phyloP scores from a whole-genome alignment of 2,113 vertebrate species.

The Mormyrus lacerda region DNA sequence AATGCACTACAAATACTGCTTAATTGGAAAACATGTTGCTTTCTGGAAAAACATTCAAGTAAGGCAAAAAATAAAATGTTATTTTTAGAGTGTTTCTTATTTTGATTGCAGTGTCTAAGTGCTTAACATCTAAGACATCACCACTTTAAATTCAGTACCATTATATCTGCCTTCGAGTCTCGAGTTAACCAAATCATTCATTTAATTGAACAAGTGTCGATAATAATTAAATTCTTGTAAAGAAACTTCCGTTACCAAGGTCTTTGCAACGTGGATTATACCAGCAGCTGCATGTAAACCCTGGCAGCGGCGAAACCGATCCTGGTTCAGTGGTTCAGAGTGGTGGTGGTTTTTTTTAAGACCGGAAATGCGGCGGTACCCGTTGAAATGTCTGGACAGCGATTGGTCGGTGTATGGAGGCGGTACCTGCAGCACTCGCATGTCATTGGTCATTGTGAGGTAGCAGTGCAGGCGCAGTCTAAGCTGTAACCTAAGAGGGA shows the following conservation, averaged over 20 bases:
- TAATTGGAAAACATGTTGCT: background rate
- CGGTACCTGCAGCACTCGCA: constrained; percentile 38
- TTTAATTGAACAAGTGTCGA: background rate
- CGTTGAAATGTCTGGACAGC: background rate
- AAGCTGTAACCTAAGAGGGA: constrained; percentile 44
- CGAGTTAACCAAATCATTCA: background rate
- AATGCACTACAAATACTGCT: background rate
- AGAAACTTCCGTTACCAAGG: background rate
- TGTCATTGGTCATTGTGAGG: constrained; percentile 41
- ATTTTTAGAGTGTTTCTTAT: background rate
- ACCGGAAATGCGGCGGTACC: constrained; percentile 18
- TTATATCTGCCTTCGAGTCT: background rate
- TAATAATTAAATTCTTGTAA: background rate
- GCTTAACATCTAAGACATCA: background rate
- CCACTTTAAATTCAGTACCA: background rate
- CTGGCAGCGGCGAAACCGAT: background rate
- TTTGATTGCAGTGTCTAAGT: background rate
- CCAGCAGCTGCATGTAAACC: background rate
- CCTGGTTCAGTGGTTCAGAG: background rate
- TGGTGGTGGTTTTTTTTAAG: background rate
- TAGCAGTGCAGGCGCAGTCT: constrained; percentile 34
- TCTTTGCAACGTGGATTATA: background rate
- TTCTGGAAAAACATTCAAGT: background rate
- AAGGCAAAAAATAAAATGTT: background rate
- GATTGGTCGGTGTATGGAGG: constrained; percentile 53